Evolutionary conservation across 2,888 invertebrate species (phyloP).

Genomic region (Polydesmus complanatus): DNA sequence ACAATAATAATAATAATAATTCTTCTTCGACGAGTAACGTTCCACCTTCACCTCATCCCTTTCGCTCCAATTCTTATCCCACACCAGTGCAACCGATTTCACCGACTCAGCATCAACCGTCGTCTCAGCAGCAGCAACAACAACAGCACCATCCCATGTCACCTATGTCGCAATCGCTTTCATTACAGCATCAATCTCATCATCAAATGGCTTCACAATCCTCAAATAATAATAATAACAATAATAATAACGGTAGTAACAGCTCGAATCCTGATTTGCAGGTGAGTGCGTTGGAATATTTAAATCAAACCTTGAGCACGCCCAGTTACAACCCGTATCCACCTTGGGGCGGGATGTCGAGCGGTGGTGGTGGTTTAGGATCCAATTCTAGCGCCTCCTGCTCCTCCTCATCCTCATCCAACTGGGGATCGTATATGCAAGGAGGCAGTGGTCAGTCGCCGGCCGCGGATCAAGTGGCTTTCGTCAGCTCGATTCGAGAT

Average conservation of each 20-base stretch:
- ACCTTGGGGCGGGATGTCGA: not conserved
- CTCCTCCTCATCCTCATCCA: not conserved
- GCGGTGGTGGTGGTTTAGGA: not conserved
- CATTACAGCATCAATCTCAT: not conserved
- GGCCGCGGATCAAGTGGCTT: constrained; percentile 10
- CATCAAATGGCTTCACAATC: not conserved
- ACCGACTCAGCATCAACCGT: not conserved
- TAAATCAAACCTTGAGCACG: constrained; percentile 17
- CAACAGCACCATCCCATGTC: not conserved
- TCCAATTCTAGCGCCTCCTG: not conserved
- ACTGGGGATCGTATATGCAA: not conserved
- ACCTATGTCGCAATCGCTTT: not conserved
- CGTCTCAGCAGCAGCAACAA: not conserved
- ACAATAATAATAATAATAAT: not conserved
- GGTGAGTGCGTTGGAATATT: constrained; percentile 17
- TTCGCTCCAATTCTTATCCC: not conserved
- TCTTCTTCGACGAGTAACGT: not conserved
- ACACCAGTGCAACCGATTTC: not conserved
- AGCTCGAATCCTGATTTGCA: constrained; percentile 12
- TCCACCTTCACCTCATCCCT: not conserved
- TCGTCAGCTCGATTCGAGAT: constrained; percentile 8
- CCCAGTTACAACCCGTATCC: constrained; percentile 10
- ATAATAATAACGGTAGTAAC: not conserved
- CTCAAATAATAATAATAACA: not conserved
- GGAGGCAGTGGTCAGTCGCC: not conserved